Base-by-base conservation (phyloP, 2,113 vertebrate genomes). In the Ciconia stormi region DNA sequence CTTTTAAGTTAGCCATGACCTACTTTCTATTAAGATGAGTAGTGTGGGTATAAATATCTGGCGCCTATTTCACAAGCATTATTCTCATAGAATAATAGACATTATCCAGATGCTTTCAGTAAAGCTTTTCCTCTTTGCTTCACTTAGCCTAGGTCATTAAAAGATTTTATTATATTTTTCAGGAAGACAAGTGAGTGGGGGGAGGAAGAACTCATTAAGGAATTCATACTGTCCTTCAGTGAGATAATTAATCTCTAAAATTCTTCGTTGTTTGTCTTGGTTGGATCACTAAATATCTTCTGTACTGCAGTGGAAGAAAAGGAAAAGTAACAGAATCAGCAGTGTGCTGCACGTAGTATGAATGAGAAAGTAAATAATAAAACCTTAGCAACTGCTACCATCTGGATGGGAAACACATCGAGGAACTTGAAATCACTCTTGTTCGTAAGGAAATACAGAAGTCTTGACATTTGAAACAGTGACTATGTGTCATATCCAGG, bases 1-100 rank as follows among this genome's bases (percentile, higher is more conserved):
- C 22, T 97, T 80, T 81, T 74, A 92, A 4, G 3, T 72, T 92
- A 91, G 27, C 63, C 38, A n/a, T 94, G 83, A 89, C 90, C 92
- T 93, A 78, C 47, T 95, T 97, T 95, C 77, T 91, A 34, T 69
- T 89, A 71, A 91, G 59, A 87, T 78, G 40, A 84, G 30, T 72
- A 69, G 62, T 91, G 79, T 55, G 21, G 6, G 7, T 91, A 72
- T 74, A 85, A 93, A 40, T 94, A 78, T 87, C 86, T 71, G 47
- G 16, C 4, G 6, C 61, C 61, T 94, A 49, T 89, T 91, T 94
- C 83, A 83, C 22, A 66, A 95, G 34, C 8, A 30, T 79, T 89
- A 76, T 82, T 90, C 65, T 63, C 40, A 32, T 5, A 65, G 69
- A 92, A 80, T 83, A 93, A 89, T 83, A 82, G 74, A 78, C 0